Base-by-base conservation (phyloP, 92 coral and sea anemone genomes). In the Epizoanthus scotinus region DNA sequence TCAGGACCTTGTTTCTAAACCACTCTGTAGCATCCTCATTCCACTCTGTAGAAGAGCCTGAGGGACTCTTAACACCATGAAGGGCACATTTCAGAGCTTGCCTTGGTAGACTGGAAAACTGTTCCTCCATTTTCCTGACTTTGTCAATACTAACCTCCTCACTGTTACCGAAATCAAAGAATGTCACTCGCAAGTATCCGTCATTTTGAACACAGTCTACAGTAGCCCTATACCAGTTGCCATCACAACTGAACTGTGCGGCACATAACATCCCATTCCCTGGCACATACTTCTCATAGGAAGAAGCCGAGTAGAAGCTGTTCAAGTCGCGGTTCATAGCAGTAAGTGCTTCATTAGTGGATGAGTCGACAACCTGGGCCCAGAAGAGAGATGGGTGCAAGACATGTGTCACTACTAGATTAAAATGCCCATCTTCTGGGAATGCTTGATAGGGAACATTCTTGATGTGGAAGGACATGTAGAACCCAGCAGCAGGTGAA, bases 151-250 rank as follows among this genome's bases (percentile, higher is more conserved):
- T 83, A 21, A 95, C 86, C 52, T 93, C 96, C 47, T 91, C 99
- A 78, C 89, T 88, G 86, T 90, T 95, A 20, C 99, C 99, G 82
- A 91, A 93, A 85, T 95, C 99, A 54, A 95, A 85, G 69, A 86
- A 94, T 3, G 94, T 87, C 63, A 93, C 98, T 27, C 85, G 85
- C 47, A 95, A 28, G 55, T 84, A 70, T 21, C 96, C 94, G 61
- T 92, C 82, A 38, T 91, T 91, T 70, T 86, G 83, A 29, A 95
- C 87, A 24, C 86, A 77, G 81, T 93, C 90, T 57, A 93, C 91
- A 67, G 84, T 89, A 14, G 86, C 93, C 40, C 99, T 88, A 72
- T 95, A 95, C 98, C 98, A 95, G 47, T 73, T 36, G 27, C 77
- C 67, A 68, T 95, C 99, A 24, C 44, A 70, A 27, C 89, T 87